These are phyloP conservation scores for Tyria jacobaeae DNA, from an alignment of 2,888 invertebrate genomes.

Conservation along the genomic window DNA sequence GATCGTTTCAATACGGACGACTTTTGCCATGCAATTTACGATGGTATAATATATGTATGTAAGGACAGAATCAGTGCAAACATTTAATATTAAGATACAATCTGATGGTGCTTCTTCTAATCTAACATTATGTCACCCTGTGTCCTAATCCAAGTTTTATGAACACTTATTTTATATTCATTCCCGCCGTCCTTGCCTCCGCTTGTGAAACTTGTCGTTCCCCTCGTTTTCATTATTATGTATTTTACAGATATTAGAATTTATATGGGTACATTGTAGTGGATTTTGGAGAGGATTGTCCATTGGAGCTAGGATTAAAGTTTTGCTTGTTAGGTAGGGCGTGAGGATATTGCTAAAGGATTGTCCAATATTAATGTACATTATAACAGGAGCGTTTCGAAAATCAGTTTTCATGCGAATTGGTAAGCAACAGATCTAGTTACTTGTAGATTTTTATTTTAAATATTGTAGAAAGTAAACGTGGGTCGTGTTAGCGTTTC, in stretches of 20 bases:
- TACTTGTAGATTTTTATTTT: neutral
- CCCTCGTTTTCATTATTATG: slow-evolving; percentile 56
- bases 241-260: slow-evolving; percentile 41
- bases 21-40: slow-evolving; percentile 19
- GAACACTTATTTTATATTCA: slow-evolving; percentile 73
- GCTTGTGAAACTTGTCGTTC: slow-evolving; percentile 68
- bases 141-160: slow-evolving; percentile 59
- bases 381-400: neutral
- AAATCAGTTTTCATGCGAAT: neutral
- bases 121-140: slow-evolving; percentile 47
- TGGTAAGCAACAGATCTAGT: neutral
- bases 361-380: slow-evolving; percentile 9
- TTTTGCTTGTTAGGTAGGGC: slow-evolving; percentile 28
- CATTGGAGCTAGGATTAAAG: slow-evolving; percentile 28
- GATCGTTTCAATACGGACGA: slow-evolving; percentile 6
- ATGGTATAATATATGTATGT: neutral
- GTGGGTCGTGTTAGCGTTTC: neutral
- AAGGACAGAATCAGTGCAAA: slow-evolving; percentile 23
- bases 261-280: slow-evolving; percentile 33
- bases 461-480: neutral
- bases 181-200: slow-evolving; percentile 55
- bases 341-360: slow-evolving; percentile 11
- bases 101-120: slow-evolving; percentile 44
- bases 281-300: slow-evolving; percentile 28
- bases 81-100: slow-evolving; percentile 48